These are phyloP conservation scores for Luffia ferchaultella DNA, from an alignment of 2,888 invertebrate genomes.

Conservation along the genomic window DNA sequence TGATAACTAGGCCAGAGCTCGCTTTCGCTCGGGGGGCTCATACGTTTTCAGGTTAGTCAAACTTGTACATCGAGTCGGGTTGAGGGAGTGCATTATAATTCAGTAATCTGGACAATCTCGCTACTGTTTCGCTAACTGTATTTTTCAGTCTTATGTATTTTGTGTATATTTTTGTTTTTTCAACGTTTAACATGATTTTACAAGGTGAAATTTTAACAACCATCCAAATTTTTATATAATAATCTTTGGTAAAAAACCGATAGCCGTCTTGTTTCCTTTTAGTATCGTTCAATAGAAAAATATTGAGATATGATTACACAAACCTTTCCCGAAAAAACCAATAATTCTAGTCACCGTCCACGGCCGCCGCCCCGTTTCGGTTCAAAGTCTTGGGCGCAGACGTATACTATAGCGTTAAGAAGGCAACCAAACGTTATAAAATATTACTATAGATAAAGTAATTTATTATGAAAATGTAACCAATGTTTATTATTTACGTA, in stretches of 20 bases:
- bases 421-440: too few species aligned
- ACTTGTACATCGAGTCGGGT: background rate
- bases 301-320: too few species aligned
- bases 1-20: background rate
- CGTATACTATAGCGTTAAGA: too few species aligned
- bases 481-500: too few species aligned
- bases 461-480: too few species aligned
- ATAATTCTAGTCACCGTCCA: too few species aligned
- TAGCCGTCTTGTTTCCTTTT: too few species aligned
- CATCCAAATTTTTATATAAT: background rate
- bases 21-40: background rate
- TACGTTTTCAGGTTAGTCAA: background rate
- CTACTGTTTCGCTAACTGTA: background rate
- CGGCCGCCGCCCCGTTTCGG: too few species aligned
- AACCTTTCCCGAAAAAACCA: too few species aligned
- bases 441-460: too few species aligned
- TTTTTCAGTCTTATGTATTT: background rate
- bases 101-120: background rate
- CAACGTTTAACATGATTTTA: background rate
- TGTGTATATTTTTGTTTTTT: background rate
- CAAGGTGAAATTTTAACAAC: background rate
- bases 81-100: background rate
- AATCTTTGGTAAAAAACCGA: background rate
- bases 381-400: too few species aligned
- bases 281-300: too few species aligned